Base-by-base conservation (phyloP, 1,140 invertebrate genomes). In the Lepidurus packardi region DNA sequence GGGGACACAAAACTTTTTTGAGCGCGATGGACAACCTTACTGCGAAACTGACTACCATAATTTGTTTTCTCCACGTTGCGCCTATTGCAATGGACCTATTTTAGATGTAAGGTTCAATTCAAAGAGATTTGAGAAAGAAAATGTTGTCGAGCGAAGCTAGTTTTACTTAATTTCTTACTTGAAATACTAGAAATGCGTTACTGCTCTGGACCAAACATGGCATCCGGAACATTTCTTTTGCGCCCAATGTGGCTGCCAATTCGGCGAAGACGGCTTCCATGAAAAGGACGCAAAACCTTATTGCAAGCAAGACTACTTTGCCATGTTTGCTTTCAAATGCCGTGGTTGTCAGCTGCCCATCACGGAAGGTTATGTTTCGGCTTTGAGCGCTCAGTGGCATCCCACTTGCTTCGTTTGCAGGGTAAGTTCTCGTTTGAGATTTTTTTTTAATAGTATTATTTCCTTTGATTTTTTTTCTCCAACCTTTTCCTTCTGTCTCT, bases 221-320 rank as follows among this genome's bases (percentile, higher is more conserved):
- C 98, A 99, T 85, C 97, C 96, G 79, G 97, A 99, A 85, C 97
- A 99, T 87, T 99, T 99, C 89, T 97, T 98, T 88, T 99, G 98
- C 87, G 95, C 95, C 73, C 95, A 98, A 83, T 98, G 98, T 86
- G 96, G 96, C 74, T 94, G 96, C 84, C 94, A 95, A 84, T 98
- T 98, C 83, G 96, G 96, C 8, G 96, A 98, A 82, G 96, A 98
- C 75, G 96, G 95, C 16, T 97, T 96, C 88, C 95, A 97, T 85
- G 95, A 97, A 84, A 90, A 93, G 79, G 94, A 97, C 81, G 94
- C 94, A 41, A 95, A 96, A 84, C 94, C 96, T 0, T 98, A 97
- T 83, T 98, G 96, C 85, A 89, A 92, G 74, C 92, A 94, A 79
- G 97, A 99, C 84, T 99, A 98, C 87, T 98, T 98, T 84, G 94